Evolutionary conservation across 2,888 invertebrate species (phyloP).

Genomic region (Hipparchia sbordonii): DNA sequence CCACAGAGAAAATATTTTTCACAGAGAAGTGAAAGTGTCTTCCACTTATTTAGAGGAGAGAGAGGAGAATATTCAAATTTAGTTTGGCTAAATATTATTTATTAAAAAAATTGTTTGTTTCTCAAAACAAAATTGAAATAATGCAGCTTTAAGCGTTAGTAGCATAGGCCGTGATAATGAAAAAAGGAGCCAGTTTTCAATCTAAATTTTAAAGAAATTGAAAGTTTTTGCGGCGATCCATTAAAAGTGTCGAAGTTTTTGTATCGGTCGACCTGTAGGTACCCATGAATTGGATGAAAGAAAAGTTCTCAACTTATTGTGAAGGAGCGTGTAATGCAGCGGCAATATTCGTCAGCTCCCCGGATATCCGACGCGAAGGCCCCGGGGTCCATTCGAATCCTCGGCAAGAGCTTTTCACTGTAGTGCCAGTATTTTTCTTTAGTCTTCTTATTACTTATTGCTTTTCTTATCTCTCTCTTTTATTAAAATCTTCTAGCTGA

Average conservation of each 20-base stretch:
- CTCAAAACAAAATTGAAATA: too few species aligned
- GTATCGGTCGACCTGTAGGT: slow-evolving; percentile 5
- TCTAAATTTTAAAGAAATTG: not conserved
- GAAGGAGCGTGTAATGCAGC: slow-evolving; percentile 20
- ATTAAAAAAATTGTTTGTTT: too few species aligned
- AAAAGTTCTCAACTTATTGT: slow-evolving; percentile 23
- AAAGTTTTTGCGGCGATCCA: not conserved
- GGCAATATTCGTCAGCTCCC: slow-evolving; percentile 23
- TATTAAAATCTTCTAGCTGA: too few species aligned
- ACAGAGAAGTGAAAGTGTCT: too few species aligned
- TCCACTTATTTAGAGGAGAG: too few species aligned
- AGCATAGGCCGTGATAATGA: too few species aligned
- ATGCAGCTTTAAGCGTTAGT: too few species aligned
- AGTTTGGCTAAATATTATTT: too few species aligned
- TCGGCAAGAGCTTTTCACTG: slow-evolving; percentile 26
- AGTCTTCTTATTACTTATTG: slow-evolving; percentile 14
- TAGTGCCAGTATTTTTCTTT: slow-evolving; percentile 27
- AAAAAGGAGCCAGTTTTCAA: not conserved
- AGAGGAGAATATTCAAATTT: too few species aligned
- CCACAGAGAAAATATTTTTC: too few species aligned
- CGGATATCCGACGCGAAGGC: slow-evolving; percentile 7
- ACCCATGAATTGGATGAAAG: slow-evolving; percentile 16
- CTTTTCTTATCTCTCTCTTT: not conserved
- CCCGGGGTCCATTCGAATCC: slow-evolving; percentile 11
- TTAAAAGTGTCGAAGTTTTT: slow-evolving; percentile 10